phyloP scores from a whole-genome alignment of 2,888 invertebrate species.

The Lacanobia wlatinum region DNA sequence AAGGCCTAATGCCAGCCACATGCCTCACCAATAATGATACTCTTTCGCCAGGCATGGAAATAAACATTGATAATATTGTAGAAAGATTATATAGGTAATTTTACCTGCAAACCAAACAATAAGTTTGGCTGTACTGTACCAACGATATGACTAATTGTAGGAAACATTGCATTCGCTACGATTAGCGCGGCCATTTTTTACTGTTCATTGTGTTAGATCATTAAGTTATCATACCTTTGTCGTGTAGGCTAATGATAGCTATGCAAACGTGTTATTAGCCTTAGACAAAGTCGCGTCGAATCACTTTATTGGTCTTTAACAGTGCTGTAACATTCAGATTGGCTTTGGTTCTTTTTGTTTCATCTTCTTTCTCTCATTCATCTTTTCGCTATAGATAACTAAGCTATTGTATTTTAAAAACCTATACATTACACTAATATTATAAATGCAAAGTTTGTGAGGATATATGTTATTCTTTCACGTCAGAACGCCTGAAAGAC shows the following conservation, averaged over 20 bases:
- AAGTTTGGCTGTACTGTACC: background rate
- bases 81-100: background rate
- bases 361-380: no score
- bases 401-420: background rate
- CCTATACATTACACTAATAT: no score
- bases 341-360: background rate
- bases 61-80: background rate
- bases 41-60: no score
- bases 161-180: constrained; percentile 7
- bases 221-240: constrained; percentile 29
- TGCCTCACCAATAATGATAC: no score
- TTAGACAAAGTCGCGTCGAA: background rate
- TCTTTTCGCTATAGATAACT: background rate
- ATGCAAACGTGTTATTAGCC: constrained; percentile 3
- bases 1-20: no score
- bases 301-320: background rate
- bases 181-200: constrained; percentile 11
- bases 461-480: no score
- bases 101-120: background rate
- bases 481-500: no score
- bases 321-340: background rate
- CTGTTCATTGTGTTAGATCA: constrained; percentile 19
- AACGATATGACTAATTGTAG: constrained; percentile 3
- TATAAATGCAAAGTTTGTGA: no score
- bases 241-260: constrained; percentile 7